A percentile compares a stretch with the other conserved stretches of the same genome.
These are phyloP conservation scores for Parazoanthus swiftii DNA, from an alignment of 92 coral and sea anemone genomes.

Conservation along the genomic window DNA sequence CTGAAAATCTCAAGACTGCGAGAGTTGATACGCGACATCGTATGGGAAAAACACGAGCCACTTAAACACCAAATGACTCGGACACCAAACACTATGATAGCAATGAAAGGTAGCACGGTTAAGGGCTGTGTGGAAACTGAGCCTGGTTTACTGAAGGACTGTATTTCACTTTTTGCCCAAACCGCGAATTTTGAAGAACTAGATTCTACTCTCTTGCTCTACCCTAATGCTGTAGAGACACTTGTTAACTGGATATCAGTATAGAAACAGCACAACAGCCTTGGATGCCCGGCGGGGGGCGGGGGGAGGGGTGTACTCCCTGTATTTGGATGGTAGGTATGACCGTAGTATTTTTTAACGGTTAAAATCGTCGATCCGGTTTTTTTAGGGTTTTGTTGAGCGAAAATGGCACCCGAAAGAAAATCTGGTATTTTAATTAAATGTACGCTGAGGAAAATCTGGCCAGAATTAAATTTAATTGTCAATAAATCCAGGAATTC, in stretches of 20 bases:
- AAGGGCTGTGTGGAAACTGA: neutral
- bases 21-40: slow-evolving; percentile 9
- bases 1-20: slow-evolving; percentile 9
- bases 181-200: neutral
- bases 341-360: no score
- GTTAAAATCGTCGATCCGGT: no score
- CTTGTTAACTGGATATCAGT: neutral
- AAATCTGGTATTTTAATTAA: no score
- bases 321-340: no score
- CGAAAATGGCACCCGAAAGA: no score
- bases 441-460: no score
- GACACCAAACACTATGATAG: neutral
- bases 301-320: no score
- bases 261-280: no score
- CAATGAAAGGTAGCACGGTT: neutral
- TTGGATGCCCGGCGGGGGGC: no score
- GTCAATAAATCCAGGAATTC: no score
- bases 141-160: neutral
- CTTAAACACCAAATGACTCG: neutral
- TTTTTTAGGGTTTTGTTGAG: no score
- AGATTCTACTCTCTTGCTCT: neutral
- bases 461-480: no score
- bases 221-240: neutral
- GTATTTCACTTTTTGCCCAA: neutral
- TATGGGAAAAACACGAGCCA: neutral